Evolutionary conservation across 2,113 vertebrate genomes (phyloP).

Genomic region (Oceanites oceanicus): DNA sequence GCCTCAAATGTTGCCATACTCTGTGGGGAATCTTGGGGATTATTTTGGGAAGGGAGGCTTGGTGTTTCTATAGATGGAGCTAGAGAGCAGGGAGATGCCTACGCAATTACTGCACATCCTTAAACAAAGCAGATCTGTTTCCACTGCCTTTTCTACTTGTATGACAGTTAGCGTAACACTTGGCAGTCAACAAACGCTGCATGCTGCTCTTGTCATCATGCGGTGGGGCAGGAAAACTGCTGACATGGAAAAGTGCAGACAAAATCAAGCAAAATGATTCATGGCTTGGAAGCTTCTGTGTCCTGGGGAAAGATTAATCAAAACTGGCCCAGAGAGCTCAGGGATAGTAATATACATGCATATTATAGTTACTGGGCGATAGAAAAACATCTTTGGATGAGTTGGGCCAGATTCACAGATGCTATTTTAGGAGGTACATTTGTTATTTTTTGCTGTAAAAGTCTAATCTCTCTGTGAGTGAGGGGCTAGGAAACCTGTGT

Average conservation of each 20-base stretch:
- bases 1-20: background rate
- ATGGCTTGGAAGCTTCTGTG: conserved; percentile 45
- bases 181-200: conserved; percentile 17
- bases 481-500: background rate
- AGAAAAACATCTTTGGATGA: conserved; percentile 38
- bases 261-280: conserved; percentile 56
- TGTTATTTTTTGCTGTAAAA: conserved; percentile 54
- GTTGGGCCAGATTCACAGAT: background rate
- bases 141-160: background rate
- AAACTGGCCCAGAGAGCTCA: conserved; percentile 9
- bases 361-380: conserved; percentile 40
- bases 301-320: conserved; percentile 57
- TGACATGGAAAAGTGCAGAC: conserved; percentile 56
- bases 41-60: background rate
- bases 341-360: background rate
- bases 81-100: background rate
- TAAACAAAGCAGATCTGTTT: conserved; percentile 25
- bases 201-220: conserved; percentile 59
- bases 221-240: conserved; percentile 45
- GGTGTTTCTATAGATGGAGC: background rate
- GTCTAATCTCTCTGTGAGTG: conserved; percentile 13
- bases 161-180: conserved; percentile 33
- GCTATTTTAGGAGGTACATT: conserved; percentile 36
- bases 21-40: background rate
- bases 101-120: background rate